A percentile compares a stretch with the other conserved stretches of the same genome.
These are phyloP conservation scores for Oreortyx pictus DNA, from an alignment of 2,797 vertebrate species.

Conservation along the genomic window DNA sequence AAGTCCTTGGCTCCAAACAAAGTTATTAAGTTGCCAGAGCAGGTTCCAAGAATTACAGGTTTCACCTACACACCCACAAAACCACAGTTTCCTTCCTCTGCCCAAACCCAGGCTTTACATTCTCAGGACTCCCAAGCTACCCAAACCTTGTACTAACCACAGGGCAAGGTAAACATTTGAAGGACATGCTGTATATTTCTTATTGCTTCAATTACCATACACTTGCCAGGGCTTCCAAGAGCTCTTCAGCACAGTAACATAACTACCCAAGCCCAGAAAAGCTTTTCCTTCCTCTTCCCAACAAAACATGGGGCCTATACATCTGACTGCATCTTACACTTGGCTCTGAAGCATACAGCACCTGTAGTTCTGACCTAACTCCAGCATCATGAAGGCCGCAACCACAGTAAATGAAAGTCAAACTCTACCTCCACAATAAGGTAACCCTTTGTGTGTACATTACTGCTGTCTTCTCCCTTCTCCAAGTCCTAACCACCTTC, in stretches of 20 bases:
- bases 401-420: background rate
- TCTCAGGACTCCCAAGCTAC: background rate
- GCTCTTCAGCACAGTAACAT: background rate
- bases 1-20: background rate
- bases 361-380: background rate
- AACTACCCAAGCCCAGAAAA: background rate
- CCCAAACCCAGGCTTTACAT: background rate
- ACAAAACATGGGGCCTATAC: too few species aligned
- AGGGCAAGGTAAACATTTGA: background rate
- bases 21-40: background rate
- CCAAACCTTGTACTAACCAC: background rate
- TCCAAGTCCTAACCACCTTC: background rate
- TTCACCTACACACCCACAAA: background rate
- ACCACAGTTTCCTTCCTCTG: background rate
- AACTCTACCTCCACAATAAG: background rate
- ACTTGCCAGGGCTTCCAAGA: background rate
- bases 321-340: background rate
- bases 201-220: background rate
- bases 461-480: background rate
- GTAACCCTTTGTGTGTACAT: rapidly evolving
- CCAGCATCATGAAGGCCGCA: background rate
- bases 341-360: background rate
- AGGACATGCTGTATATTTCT: background rate
- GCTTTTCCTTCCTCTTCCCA: background rate
- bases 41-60: background rate